These are phyloP conservation scores for Mycetomoellerius zeteki DNA, from an alignment of 1,140 invertebrate species.

Conservation along the genomic window DNA sequence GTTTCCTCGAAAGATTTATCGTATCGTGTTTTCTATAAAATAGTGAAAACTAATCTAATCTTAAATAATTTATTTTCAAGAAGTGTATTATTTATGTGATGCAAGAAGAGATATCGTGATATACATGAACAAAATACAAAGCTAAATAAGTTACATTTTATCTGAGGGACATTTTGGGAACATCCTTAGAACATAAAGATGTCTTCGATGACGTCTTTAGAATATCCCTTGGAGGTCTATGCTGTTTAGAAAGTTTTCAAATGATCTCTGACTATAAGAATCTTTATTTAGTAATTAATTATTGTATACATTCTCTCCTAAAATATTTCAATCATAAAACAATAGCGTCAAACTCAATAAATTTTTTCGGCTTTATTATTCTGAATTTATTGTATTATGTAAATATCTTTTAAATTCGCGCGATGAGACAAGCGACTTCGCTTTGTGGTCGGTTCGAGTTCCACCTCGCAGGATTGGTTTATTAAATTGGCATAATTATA, in stretches of 20 bases:
- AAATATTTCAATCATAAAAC: neutral
- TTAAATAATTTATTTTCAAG: constrained; percentile 7
- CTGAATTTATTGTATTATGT: neutral
- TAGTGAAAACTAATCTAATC: neutral
- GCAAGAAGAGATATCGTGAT: neutral
- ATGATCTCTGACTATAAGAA: neutral
- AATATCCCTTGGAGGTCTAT: no score
- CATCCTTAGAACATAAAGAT: no score
- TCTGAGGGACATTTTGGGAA: no score
- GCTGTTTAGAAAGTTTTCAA: neutral
- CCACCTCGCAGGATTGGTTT: neutral
- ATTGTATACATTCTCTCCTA: neutral
- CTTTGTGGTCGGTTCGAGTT: neutral
- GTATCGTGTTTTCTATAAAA: neutral
- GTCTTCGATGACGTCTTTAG: no score
- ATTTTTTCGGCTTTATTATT: neutral
- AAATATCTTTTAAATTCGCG: neutral
- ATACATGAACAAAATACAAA: neutral
- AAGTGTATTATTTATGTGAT: neutral
- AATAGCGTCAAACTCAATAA: neutral
- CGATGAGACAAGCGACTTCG: neutral
- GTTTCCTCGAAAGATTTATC: neutral
- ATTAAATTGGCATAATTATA: constrained; percentile 55
- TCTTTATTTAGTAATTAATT: neutral
- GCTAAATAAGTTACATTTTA: neutral